Base-by-base conservation (phyloP, 1,140 invertebrate genomes). In the Archivesica marissinica region DNA sequence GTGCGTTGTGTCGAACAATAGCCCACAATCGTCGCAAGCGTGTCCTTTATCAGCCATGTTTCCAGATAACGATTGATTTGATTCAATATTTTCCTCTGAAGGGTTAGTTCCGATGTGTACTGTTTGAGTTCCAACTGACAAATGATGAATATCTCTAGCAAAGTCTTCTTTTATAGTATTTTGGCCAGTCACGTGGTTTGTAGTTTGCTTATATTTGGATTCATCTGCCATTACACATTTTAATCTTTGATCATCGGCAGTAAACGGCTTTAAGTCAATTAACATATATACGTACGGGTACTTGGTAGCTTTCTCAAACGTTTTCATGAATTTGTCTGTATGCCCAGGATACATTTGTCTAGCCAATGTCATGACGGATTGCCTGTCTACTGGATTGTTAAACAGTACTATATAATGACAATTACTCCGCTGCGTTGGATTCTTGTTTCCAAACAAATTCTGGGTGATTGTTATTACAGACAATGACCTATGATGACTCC, bases 361-460 rank as follows among this genome's bases (percentile, higher is more conserved):
- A 47, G 70, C 70, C 23, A 74, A 28, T 25, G 41, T 74, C 70
- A 41, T 74, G 15, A 74, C 35, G 17, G 70, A 4, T 74, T 74
- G 70, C 28, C 28, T 4, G 70, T 74, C 70, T 17, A 44, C 44
- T 41, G 70, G 38, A 25, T 74, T 74, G 41, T 74, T 74, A 50
- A 74, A 74, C n/a, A 74, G n/a, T 6, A 74, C 44, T 25, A 44
- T 4, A 74, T 44, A 74, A 23, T 74, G 70, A 30, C 70, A 74
- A 50, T 74, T 74, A 15, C 70, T 74, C 28, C 70, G 41, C 41
- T 74, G 70, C 28, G 35, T 74, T 6, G 70, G 70, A 25, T 74
- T 41, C 23, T 74, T 74, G 70, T 74, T 74, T 17, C 70, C 70
- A 50, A 74, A 74, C 13, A 74, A 74, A 74, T 74, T 74, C 70